Conservation (phyloP, 2,113 vertebrate species). For the Corythornis cristatus region DNA sequence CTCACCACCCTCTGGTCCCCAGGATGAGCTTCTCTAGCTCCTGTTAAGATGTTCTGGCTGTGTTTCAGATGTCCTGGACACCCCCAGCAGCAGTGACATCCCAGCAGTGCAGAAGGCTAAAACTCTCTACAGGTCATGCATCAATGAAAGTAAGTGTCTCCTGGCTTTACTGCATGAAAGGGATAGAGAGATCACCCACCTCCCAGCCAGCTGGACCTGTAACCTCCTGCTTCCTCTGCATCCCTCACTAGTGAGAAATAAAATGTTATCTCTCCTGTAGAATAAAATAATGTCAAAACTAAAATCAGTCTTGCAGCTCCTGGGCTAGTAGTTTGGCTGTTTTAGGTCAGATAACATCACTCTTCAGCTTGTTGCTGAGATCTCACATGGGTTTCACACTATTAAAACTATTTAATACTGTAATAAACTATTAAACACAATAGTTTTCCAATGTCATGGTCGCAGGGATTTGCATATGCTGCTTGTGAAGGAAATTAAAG, state of each 20-base stretch:
- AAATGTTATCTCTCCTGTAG: not conserved
- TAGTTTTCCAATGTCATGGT: not conserved
- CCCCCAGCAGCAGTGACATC: conserved; percentile 72
- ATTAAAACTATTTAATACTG: too few species aligned
- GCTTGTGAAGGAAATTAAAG: not conserved
- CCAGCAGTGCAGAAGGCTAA: conserved; percentile 89
- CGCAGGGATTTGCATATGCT: not conserved
- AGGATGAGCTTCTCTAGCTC: not conserved
- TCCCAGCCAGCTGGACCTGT: not conserved
- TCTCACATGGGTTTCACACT: too few species aligned
- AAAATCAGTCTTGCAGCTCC: not conserved
- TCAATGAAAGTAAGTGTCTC: conserved; percentile 89
- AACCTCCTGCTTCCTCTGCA: not conserved
- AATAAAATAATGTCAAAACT: not conserved
- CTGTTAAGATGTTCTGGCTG: not conserved
- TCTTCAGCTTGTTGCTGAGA: not conserved
- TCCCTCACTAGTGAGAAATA: not conserved
- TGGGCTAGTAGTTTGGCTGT: not conserved
- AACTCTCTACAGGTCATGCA: conserved; percentile 90
- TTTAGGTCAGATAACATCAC: not conserved
- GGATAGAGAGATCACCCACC: too few species aligned
- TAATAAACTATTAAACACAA: not conserved
- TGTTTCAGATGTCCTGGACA: conserved; percentile 87
- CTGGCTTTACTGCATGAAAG: accelerated
- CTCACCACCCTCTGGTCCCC: not conserved